Percentiles rank a stretch among this genome's conserved stretches.
These are phyloP conservation scores for Holotrichia oblita DNA, from an alignment of 1,140 invertebrate species.

Conservation along the genomic window DNA sequence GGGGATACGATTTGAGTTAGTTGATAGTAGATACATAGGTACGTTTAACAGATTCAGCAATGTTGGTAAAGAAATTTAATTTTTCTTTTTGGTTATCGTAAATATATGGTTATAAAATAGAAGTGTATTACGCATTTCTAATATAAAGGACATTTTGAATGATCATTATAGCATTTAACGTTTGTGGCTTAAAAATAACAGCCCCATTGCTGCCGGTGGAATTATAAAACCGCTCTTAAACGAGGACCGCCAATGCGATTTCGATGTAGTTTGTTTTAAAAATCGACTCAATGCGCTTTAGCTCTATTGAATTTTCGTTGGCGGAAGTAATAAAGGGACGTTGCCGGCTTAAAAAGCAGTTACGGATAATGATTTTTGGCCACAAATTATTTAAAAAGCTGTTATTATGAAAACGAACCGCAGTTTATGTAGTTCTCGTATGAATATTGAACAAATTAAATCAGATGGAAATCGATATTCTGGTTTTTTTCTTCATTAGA, in stretches of 20 bases:
- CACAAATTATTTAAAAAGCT: not conserved
- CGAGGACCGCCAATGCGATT: not conserved
- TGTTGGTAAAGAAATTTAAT: no score
- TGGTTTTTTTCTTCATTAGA: no score
- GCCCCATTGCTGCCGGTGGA: not conserved
- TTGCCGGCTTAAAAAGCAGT: not conserved
- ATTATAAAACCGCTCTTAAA: not conserved
- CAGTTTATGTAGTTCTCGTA: no score
- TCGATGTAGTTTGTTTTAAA: slow-evolving; percentile 5
- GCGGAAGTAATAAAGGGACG: not conserved
- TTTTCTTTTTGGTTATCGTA: no score
- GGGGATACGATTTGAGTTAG: no score
- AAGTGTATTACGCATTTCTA: no score
- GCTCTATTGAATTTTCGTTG: not conserved
- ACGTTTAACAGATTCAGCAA: no score
- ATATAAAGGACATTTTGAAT: no score
- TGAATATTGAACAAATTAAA: no score
- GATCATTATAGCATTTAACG: not conserved
- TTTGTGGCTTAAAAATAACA: not conserved
- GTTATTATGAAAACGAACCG: not conserved
- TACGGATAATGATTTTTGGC: not conserved
- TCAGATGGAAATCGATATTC: no score
- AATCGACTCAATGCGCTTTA: not conserved
- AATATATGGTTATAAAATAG: no score
- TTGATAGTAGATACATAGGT: no score